Percentiles rank a stretch among this genome's conserved stretches.
Conservation (phyloP, 1,140 invertebrate genomes). For the Procambarus virginalis region DNA sequence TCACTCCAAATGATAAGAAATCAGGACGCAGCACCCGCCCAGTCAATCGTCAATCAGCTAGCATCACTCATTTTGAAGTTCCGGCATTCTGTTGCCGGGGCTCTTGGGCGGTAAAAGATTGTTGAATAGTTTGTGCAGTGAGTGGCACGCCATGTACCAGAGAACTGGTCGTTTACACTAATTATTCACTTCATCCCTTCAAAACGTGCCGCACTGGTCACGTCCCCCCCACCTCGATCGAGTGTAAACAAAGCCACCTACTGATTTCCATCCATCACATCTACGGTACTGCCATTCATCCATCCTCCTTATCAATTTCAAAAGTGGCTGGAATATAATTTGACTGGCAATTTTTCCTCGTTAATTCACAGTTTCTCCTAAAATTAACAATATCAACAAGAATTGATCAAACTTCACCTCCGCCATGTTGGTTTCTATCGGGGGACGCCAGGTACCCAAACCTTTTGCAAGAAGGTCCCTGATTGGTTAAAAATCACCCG, state of each 20-base stretch:
- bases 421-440: slow-evolving; percentile 60
- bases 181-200: slow-evolving; percentile 20
- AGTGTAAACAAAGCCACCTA: slow-evolving; percentile 58
- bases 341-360: background rate
- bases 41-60: slow-evolving; percentile 32
- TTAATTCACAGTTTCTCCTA: background rate
- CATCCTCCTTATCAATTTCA: slow-evolving; percentile 13
- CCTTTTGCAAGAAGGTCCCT: background rate
- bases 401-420: slow-evolving; percentile 66
- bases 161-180: background rate
- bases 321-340: slow-evolving; percentile 7
- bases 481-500: slow-evolving; percentile 20
- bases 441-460: slow-evolving; percentile 50
- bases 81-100: background rate
- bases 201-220: slow-evolving; percentile 42
- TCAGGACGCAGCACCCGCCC: slow-evolving; percentile 18
- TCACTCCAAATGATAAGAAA: slow-evolving; percentile 30
- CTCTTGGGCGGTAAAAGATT: background rate
- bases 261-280: background rate
- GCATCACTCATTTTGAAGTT: background rate
- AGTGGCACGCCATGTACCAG: background rate
- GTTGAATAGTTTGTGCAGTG: slow-evolving; percentile 32
- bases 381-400: slow-evolving; percentile 56
- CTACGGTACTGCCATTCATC: background rate
- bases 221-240: slow-evolving; percentile 47